Conservation (phyloP, 2,888 invertebrate species). For the Unio delphinus region DNA sequence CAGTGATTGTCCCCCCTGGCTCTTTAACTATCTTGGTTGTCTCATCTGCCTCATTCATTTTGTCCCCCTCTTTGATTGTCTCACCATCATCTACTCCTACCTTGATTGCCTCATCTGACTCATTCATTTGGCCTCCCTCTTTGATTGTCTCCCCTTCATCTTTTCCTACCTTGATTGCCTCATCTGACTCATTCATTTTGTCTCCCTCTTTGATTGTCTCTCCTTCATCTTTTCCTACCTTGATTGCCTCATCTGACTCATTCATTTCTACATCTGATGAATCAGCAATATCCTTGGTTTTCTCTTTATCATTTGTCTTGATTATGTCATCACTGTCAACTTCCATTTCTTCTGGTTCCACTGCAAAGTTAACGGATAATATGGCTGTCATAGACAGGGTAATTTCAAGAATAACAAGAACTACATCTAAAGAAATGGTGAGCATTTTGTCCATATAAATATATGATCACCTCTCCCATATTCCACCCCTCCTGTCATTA, state of each 20-base stretch:
- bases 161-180: background rate
- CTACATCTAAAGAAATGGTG: too few species aligned
- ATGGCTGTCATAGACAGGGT: too few species aligned
- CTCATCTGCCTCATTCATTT: background rate
- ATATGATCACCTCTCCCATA: too few species aligned
- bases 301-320: too few species aligned
- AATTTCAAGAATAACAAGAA: too few species aligned
- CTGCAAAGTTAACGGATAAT: too few species aligned
- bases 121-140: background rate
- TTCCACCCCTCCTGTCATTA: too few species aligned
- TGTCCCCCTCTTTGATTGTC: background rate
- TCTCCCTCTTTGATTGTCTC: background rate
- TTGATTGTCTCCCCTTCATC: background rate
- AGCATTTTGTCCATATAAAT: too few species aligned
- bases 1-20: constrained; percentile 1
- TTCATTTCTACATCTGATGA: constrained; percentile 2
- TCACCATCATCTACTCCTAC: background rate
- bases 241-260: background rate
- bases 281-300: too few species aligned
- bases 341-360: too few species aligned
- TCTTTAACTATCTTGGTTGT: background rate
- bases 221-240: background rate
- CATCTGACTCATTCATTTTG: background rate
- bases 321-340: too few species aligned
- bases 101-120: background rate